Evolutionary conservation across 1,140 invertebrate genomes (phyloP).

Genomic region (Cyphomyrmex costatus): DNA sequence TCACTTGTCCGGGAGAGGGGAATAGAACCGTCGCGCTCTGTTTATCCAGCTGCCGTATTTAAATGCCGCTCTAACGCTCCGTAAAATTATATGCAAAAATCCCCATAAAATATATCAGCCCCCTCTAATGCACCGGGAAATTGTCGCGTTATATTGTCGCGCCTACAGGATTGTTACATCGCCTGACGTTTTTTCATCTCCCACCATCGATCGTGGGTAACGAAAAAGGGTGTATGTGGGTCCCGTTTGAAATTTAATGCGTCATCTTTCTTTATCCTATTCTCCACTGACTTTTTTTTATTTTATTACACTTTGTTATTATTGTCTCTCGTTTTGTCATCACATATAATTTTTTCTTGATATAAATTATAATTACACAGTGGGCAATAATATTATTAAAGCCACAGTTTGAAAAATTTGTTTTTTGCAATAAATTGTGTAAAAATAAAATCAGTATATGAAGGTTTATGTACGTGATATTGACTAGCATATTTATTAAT

Average conservation of each 20-base stretch:
- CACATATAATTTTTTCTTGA: neutral
- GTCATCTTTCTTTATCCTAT: neutral
- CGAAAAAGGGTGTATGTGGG: conserved; percentile 26
- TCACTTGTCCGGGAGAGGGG: conserved; percentile 66
- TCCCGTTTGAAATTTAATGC: conserved; percentile 38
- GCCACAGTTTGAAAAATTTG: too few species aligned
- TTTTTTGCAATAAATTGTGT: too few species aligned
- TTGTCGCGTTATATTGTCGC: conserved; percentile 83
- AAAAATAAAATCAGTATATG: too few species aligned
- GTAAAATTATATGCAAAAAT: conserved; percentile 87
- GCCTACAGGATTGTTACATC: conserved; percentile 82
- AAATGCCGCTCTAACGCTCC: conserved; percentile 86
- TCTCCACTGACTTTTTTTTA: neutral
- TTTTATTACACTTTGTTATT: neutral
- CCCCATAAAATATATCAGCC: conserved; percentile 86
- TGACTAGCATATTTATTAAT: too few species aligned
- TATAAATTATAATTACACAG: neutral
- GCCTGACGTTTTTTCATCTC: conserved; percentile 43
- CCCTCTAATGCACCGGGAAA: conserved; percentile 86
- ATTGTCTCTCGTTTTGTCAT: neutral
- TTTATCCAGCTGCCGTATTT: conserved; percentile 87
- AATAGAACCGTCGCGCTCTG: conserved; percentile 71
- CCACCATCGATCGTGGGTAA: conserved; percentile 17
- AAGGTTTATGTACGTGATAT: too few species aligned
- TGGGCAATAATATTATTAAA: too few species aligned